Evolutionary conservation across 2,888 invertebrate genomes (phyloP), one percentile per base, ranked within the genome.

Genomic region (Automeris io): DNA sequence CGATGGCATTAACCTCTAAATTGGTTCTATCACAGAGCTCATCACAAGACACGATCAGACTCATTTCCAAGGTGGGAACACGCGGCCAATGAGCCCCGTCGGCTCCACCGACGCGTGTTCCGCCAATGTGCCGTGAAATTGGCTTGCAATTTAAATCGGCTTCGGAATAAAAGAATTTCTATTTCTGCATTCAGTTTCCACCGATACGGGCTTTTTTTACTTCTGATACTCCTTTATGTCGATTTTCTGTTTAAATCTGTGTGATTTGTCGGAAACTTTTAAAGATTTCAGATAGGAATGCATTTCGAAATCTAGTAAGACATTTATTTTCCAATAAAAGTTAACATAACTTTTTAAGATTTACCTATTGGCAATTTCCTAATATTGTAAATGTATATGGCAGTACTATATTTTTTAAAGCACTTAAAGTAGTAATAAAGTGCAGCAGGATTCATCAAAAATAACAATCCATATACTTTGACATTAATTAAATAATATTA

Each of bases 61-160:
- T 29, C 29, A 29, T 29, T 23, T 23, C 23, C 3, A 31, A 37
- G 23, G 37, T 37, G 37, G 37, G 22, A 32, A 37, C 31, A 37
- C 22, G 37, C 24, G 11, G 26, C 12, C 26, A 22, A 23, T 23
- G 22, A 22, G 34, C 34, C 29, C 29, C 29, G 16, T 23, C 21
- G 21, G 7, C 18, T 12, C 16, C 22, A 37, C 25, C 22, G 40
- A 37, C 31, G 25, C 31, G 42, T 42, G 40, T 39, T 31, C 19
- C 9, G 18, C 35, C 33, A 43, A 46, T 46, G 46, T 37, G 24
- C 43, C 43, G 40, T 46, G 43, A 46, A 46, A 46, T 46, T 43
- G 46, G 34, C 35, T 40, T 38, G 36, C 40, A 37, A 37, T 43
- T 18, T 33, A 33, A 46, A 42, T 22, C 26, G 21, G 13, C 29